phyloP scores from a whole-genome alignment of 2,797 vertebrate genomes.

The Rhabdophis nuchalis region DNA sequence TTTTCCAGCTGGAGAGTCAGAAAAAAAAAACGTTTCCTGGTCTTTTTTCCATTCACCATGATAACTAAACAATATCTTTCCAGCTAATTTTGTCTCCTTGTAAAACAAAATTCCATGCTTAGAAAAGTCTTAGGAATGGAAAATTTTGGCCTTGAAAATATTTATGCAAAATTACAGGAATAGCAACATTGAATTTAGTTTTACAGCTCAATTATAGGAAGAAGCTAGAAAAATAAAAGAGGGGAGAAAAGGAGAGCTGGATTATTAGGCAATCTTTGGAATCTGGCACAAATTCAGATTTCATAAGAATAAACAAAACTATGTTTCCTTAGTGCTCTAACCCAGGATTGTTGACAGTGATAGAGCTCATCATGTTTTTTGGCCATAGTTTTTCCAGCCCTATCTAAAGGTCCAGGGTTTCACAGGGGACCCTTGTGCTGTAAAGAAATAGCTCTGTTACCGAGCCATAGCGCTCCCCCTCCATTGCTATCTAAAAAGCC shows the following conservation, averaged over 20 bases:
- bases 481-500: background rate
- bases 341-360: background rate
- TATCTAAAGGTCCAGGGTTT: background rate
- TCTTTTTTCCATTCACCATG: background rate
- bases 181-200: background rate
- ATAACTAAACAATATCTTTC: background rate
- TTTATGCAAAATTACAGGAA: slow-evolving; percentile 18
- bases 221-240: background rate
- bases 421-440: background rate
- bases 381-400: background rate
- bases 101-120: slow-evolving; percentile 2
- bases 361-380: background rate
- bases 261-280: background rate
- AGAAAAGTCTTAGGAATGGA: background rate
- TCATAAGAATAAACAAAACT: background rate
- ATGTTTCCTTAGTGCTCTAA: background rate
- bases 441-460: background rate
- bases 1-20: background rate
- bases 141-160: background rate
- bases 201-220: background rate
- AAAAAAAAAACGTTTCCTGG: background rate
- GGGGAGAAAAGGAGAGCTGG: background rate
- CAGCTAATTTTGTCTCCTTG: background rate
- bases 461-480: background rate
- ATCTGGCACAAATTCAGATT: background rate